These are phyloP conservation scores for Chaetops frenatus DNA, from an alignment of 2,113 vertebrate genomes.

Conservation along the genomic window DNA sequence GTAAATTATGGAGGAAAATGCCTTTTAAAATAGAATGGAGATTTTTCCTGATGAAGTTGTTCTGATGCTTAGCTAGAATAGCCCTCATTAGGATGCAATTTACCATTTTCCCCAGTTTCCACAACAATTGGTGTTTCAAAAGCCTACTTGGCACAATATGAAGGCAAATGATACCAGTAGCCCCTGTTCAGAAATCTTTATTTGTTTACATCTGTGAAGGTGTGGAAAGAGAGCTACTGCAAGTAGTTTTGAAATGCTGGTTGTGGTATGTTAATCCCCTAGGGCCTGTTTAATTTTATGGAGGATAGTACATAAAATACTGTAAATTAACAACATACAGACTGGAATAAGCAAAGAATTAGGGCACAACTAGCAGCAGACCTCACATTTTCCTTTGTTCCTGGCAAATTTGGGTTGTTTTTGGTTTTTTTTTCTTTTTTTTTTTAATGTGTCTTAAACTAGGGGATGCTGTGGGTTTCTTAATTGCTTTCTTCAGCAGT, in stretches of 20 bases:
- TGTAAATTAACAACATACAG: not conserved
- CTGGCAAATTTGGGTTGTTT: not conserved
- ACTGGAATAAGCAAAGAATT: not conserved
- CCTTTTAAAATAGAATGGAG: not conserved
- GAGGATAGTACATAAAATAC: not conserved
- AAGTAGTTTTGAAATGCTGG: not conserved
- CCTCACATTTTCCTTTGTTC: not conserved
- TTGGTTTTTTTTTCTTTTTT: rapidly evolving
- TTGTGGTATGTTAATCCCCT: not conserved
- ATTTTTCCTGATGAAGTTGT: not conserved
- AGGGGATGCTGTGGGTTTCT: not conserved
- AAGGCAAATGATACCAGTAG: not conserved
- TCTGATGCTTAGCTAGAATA: not conserved
- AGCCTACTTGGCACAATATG: not conserved
- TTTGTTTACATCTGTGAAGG: constrained; percentile 19
- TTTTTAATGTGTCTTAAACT: not conserved
- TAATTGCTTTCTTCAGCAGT: not conserved
- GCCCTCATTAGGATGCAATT: not conserved
- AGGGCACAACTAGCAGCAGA: not conserved
- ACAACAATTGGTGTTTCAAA: not conserved
- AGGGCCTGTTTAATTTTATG: not conserved
- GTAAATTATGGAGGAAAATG: not conserved
- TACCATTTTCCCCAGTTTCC: not conserved
- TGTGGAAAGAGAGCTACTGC: not conserved
- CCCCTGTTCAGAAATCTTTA: not conserved